Base-by-base conservation (phyloP, 2,888 invertebrate species). In the Stomorhina lunata region DNA sequence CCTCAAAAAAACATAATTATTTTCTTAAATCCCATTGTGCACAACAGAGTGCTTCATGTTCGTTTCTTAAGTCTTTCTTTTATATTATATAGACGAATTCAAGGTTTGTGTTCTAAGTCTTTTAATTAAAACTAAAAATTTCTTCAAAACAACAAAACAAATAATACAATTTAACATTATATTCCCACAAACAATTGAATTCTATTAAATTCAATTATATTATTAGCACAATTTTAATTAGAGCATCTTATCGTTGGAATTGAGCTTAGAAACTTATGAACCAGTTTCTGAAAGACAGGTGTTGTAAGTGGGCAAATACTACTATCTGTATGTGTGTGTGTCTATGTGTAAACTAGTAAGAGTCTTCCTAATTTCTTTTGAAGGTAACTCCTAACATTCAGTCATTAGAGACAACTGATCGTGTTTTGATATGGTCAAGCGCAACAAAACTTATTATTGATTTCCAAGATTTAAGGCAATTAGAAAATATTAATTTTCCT, bases 341-440 rank as follows among this genome's bases (percentile, higher is more conserved):
- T 15, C n/a, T 4, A n/a, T n/a, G n/a, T n/a, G n/a, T n/a, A n/a
- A n/a, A n/a, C n/a, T n/a, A n/a, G n/a, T n/a, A n/a, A n/a, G n/a
- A n/a, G n/a, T 29, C 48, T 43, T 40, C 48, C 32, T 50, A 43
- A 20, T 69, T 61, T 32, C n/a, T 45, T 48, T 57, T 45, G 1
- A 20, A 43, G 22, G 17, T 45, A 43, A 57, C 12, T 65, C 32
- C 37, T 57, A 6, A 22, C 5, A 9, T 29, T 5, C 7, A 50
- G 20, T 27, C 55, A 80, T 59, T 76, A 57, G 34, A 78, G 77
- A 68, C 78, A 81, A 57, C 29, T 57, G 59, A 73, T 72, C 81
- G 72, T 59, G 81, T 81, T 77, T 77, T 50, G 61, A 63, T 73
- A 53, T 78, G 69, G 55, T 40, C 69, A n/a, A n/a, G n/a, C n/a